Evolutionary conservation across 1,140 invertebrate species (phyloP).

Genomic region (Philaenus spumarius): DNA sequence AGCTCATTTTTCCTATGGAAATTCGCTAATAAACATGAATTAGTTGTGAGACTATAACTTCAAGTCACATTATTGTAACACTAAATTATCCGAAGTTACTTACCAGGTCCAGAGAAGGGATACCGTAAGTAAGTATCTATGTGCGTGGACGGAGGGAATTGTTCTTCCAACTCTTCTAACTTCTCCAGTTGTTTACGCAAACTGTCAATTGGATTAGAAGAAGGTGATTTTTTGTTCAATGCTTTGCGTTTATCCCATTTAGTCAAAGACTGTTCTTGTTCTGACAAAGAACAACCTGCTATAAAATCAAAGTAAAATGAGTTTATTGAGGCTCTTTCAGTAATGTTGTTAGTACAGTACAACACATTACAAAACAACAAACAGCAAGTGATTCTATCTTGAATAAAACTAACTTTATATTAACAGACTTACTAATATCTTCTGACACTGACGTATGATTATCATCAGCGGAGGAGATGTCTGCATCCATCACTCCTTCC

Average conservation of each 20-base stretch:
- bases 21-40: too few species aligned
- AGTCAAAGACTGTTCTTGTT: conserved; percentile 1
- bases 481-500: conserved; percentile 13
- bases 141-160: conserved; percentile 57
- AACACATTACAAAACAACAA: too few species aligned
- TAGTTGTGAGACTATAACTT: too few species aligned
- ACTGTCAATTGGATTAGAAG: conserved; percentile 49
- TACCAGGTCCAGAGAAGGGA: conserved; percentile 61
- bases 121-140: conserved; percentile 63
- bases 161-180: conserved; percentile 70
- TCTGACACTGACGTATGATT: conserved; percentile 14
- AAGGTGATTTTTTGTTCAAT: too few species aligned
- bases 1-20: too few species aligned
- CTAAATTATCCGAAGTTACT: too few species aligned
- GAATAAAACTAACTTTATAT: too few species aligned
- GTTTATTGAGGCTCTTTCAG: too few species aligned
- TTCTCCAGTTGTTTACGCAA: conserved; percentile 67
- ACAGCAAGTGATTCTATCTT: too few species aligned
- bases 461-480: conserved; percentile 12
- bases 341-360: too few species aligned
- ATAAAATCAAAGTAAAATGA: too few species aligned
- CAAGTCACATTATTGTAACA: too few species aligned
- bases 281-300: neutral
- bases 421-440: neutral
- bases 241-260: neutral